Percentiles rank a stretch among this genome's conserved stretches.
Conservation (phyloP, 2,797 vertebrate species). For the Podargus strigoides region DNA sequence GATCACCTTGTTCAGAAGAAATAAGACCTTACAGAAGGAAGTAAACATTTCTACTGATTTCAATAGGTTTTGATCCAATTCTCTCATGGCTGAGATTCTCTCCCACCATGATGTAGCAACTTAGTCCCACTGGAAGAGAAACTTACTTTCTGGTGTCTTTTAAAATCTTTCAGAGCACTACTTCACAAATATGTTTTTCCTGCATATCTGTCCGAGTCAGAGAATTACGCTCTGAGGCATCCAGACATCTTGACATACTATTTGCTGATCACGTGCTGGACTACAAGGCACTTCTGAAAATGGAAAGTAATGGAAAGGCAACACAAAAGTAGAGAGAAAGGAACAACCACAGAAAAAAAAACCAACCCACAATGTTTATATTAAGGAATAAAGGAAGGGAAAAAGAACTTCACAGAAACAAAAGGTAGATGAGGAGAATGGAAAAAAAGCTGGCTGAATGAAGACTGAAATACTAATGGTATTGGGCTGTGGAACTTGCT, state of each 20-base stretch:
- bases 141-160: neutral
- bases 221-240: neutral
- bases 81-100: neutral
- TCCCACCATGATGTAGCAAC: neutral
- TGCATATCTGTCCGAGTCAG: neutral
- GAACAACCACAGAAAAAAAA: neutral
- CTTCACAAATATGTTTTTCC: neutral
- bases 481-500: neutral
- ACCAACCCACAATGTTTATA: neutral
- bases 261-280: neutral
- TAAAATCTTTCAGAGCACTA: neutral
- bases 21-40: neutral
- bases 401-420: neutral
- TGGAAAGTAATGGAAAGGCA: neutral
- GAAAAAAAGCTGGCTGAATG: neutral
- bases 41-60: neutral
- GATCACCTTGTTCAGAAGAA: too few species aligned
- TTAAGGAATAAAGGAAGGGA: neutral
- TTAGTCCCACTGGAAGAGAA: neutral
- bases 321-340: neutral
- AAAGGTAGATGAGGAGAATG: neutral
- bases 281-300: neutral
- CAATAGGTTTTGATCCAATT: neutral
- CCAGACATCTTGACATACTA: neutral
- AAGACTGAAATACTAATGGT: neutral